Base-by-base conservation (phyloP, 2,888 invertebrate genomes). In the Heteropelma amictum region DNA sequence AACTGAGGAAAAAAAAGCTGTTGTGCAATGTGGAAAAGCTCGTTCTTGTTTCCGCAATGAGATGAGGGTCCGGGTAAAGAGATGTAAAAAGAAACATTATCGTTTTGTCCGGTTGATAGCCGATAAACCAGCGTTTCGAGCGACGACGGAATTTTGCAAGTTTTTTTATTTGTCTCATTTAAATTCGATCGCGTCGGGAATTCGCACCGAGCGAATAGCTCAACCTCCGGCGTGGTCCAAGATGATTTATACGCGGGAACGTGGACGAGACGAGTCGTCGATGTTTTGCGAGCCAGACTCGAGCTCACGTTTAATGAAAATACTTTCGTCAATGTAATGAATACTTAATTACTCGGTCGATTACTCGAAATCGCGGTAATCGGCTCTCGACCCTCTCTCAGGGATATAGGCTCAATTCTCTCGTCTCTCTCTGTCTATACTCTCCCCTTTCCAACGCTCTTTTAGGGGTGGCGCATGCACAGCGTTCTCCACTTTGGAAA, bases 311-410 rank as follows among this genome's bases (percentile, higher is more conserved):
- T 76, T 76, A 76, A 76, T 72, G 75, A 72, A 76, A 76, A 76
- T 76, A 72, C 75, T 76, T 76, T 72, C 58, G 61, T 51, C 51
- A 23, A 53, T 56, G 42, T 72, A 71, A 76, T 76, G 67, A 76
- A 76, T 76, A 58, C 56, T 67, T 63, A 63, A 72, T 76, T 72
- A 72, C 45, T 64, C 67, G 68, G 51, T 63, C 49, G 72, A 76
- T 68, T 61, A 68, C 67, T 67, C 30, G 40, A 76, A 75, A 68
- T 63, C 63, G 35, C 35, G 53, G 68, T 54, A 75, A 70, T 70
- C 70, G 70, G 60, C 54, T 65, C 68, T 45, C 65, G 65, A 60
- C 38, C 65, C 65, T 45, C 53, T 69, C 64, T 54, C 53, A 53
- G 28, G 38, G 47, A 28, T 61, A 14, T 35, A 38, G 8, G 47